These are phyloP conservation scores for Forbesichthys agassizii DNA, from an alignment of 2,113 vertebrate species.

Conservation along the genomic window DNA sequence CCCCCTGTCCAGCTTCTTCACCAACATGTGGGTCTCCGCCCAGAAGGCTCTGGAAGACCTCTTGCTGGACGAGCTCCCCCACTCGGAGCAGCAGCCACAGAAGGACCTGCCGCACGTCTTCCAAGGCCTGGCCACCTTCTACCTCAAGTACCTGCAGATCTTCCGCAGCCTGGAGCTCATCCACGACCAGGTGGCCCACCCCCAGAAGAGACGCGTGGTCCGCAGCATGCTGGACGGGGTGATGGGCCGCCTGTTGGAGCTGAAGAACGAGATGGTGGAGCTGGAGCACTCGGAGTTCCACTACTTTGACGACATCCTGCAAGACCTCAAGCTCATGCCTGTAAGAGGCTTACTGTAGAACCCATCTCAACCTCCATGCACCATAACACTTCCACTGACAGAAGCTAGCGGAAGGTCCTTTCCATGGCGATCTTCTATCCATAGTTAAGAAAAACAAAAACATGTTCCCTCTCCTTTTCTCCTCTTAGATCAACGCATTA, in stretches of 20 bases:
- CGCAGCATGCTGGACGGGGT: constrained; percentile 75
- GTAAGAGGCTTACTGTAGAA: constrained; percentile 60
- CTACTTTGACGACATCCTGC: constrained; percentile 75
- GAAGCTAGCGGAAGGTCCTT: no score
- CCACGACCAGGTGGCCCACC: constrained; percentile 76
- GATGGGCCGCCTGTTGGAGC: constrained; percentile 84
- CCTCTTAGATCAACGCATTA: no score
- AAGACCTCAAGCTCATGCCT: constrained; percentile 78
- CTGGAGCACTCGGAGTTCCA: constrained; percentile 83
- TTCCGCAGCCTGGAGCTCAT: constrained; percentile 72
- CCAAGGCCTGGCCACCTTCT: constrained; percentile 75
- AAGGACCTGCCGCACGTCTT: constrained; percentile 60
- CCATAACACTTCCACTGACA: no score
- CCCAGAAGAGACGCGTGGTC: constrained; percentile 76
- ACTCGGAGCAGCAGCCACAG: constrained; percentile 48
- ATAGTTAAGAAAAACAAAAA: no score
- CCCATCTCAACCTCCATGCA: no score
- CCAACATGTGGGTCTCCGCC: constrained; percentile 79
- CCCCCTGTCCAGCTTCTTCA: constrained; percentile 69
- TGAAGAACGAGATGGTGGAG: constrained; percentile 84
- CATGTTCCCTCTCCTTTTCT: no score
- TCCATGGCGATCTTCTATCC: no score
- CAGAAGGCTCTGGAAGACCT: constrained; percentile 76
- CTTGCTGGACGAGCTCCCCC: constrained; percentile 73
- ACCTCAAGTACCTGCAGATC: constrained; percentile 83